phyloP scores from a whole-genome alignment of 2,113 vertebrate genomes.

The Sphyrna mokarran region DNA sequence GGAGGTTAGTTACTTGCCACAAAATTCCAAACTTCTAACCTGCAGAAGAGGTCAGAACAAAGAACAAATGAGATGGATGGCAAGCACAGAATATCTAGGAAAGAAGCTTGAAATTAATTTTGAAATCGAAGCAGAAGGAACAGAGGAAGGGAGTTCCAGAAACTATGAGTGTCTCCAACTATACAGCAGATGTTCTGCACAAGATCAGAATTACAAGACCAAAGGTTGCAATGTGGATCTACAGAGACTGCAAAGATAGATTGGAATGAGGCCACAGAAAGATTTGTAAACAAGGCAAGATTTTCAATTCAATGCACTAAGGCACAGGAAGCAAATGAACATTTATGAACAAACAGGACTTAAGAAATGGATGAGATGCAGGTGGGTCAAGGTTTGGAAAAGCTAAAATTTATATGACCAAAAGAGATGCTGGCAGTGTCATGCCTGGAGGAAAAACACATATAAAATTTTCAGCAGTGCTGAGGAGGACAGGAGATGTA shows the following conservation, averaged over 20 bases:
- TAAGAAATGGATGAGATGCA: neutral
- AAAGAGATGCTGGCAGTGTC: neutral
- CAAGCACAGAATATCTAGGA: neutral
- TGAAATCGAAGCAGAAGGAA: neutral
- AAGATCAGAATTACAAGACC: too few species aligned
- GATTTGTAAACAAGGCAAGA: too few species aligned
- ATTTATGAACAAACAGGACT: too few species aligned
- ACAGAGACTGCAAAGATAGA: too few species aligned
- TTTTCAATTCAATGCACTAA: too few species aligned
- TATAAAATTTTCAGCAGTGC: neutral
- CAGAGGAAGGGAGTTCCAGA: neutral
- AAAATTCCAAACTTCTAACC: too few species aligned
- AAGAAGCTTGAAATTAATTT: neutral
- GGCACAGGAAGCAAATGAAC: too few species aligned
- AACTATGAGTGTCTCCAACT: neutral
- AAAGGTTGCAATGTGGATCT: too few species aligned
- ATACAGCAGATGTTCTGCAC: too few species aligned
- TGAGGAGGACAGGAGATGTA: neutral
- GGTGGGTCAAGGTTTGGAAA: neutral
- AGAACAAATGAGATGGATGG: neutral
- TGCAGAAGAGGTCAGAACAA: too few species aligned
- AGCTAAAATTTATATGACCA: neutral
- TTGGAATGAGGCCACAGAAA: too few species aligned
- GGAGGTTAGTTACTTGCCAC: too few species aligned
- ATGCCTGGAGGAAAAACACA: neutral